Conservation (phyloP, 2,888 invertebrate species). For the Dryococelus australis region DNA sequence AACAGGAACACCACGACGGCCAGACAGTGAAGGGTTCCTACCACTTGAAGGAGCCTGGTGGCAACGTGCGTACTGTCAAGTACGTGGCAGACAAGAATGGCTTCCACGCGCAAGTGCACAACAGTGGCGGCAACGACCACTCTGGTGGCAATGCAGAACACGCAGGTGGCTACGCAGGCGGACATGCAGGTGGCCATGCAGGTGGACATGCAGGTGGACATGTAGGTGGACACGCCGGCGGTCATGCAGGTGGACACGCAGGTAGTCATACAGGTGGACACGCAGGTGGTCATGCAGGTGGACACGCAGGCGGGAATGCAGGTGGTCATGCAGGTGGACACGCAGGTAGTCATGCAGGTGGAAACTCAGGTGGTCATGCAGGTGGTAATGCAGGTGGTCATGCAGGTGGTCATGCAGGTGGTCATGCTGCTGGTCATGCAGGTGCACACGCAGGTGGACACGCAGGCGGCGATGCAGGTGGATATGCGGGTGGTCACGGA, state of each 20-base stretch:
- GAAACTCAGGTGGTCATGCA: background rate
- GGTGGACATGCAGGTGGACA: too few relatives aligned
- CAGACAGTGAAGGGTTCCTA: constrained; percentile 55
- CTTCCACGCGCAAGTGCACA: constrained; percentile 74
- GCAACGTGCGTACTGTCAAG: constrained; percentile 61
- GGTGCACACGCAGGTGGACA: background rate
- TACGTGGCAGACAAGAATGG: constrained; percentile 72
- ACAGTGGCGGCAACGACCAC: constrained; percentile 43
- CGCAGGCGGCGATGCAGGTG: background rate
- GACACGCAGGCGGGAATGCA: background rate
- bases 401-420: background rate
- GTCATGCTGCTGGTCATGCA: background rate
- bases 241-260: background rate
- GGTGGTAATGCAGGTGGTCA: background rate
- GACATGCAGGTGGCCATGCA: too few relatives aligned
- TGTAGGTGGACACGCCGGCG: too few relatives aligned
- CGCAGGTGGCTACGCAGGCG: background rate
- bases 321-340: background rate
- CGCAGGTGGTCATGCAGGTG: background rate
- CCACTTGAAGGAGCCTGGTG: constrained; percentile 56
- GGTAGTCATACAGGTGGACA: background rate
- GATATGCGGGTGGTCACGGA: background rate
- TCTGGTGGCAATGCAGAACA: constrained; percentile 37
- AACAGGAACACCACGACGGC: constrained; percentile 58
- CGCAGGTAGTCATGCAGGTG: background rate